These are phyloP conservation scores for Drosophila pruinosa DNA, from an alignment of 1,140 invertebrate species.

Conservation along the genomic window DNA sequence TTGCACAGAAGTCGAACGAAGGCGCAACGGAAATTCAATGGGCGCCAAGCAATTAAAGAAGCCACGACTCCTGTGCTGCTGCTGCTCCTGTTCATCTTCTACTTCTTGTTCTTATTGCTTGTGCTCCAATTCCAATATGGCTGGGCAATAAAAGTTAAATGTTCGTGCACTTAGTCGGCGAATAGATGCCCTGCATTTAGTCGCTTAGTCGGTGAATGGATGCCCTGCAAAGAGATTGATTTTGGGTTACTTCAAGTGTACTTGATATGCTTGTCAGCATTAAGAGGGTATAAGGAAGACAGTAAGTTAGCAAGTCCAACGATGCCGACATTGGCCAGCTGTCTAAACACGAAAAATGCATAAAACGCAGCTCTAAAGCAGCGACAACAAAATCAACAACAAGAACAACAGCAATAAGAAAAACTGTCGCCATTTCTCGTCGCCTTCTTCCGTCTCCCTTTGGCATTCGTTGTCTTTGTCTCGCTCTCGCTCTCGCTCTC, in stretches of 20 bases:
- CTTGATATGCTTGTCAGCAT: neutral
- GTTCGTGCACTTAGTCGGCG: neutral
- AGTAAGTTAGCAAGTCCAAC: neutral
- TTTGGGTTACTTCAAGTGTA: too few species aligned
- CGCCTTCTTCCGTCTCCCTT: neutral
- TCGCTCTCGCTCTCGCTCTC: neutral
- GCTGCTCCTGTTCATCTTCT: neutral
- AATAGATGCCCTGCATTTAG: neutral
- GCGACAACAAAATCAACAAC: neutral
- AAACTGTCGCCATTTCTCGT: slow-evolving; percentile 27
- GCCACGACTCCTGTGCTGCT: neutral
- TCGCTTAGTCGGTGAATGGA: neutral
- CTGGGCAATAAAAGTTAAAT: neutral
- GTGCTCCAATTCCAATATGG: slow-evolving; percentile 22
- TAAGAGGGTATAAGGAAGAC: neutral
- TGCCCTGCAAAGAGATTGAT: too few species aligned
- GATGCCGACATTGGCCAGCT: slow-evolving; percentile 45
- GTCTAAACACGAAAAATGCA: slow-evolving; percentile 70
- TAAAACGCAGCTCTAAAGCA: slow-evolving; percentile 47
- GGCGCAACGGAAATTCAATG: slow-evolving; percentile 29
- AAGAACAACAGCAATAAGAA: slow-evolving; percentile 30
- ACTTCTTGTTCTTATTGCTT: neutral
- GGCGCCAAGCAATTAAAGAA: slow-evolving; percentile 37
- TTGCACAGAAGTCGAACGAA: slow-evolving; percentile 39
- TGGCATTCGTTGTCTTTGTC: too few species aligned